Conservation (phyloP, 2,888 invertebrate species). For the Lydus trimaculatus region DNA sequence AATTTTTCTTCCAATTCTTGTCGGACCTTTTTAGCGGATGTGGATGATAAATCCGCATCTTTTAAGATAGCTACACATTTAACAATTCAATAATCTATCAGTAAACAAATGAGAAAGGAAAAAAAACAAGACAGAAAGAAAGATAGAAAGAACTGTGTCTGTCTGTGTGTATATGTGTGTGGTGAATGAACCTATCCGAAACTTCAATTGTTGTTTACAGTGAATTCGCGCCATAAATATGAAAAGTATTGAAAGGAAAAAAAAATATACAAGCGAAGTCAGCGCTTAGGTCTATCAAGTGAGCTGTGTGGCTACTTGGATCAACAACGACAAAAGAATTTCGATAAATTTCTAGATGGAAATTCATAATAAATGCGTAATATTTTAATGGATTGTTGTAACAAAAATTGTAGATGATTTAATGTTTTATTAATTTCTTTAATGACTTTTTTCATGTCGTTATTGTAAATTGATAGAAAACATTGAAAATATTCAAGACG, state of each 20-base stretch:
- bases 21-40: slow-evolving; percentile 90
- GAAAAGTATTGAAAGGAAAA: neutral
- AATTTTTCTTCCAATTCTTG: slow-evolving; percentile 84
- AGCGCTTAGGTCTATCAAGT: neutral
- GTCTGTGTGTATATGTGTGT: too few species aligned
- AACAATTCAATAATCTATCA: neutral
- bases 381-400: neutral
- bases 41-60: slow-evolving; percentile 82
- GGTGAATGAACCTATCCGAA: neutral
- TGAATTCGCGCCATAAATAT: slow-evolving; percentile 18
- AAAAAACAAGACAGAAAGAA: neutral
- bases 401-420: neutral
- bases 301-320: neutral
- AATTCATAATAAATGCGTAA: neutral
- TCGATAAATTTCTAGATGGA: neutral
- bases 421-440: neutral
- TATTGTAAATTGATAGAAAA: slow-evolving; percentile 25
- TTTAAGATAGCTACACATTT: slow-evolving; percentile 77
- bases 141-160: too few species aligned
- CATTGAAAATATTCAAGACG: slow-evolving; percentile 14
- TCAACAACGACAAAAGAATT: slow-evolving; percentile 14
- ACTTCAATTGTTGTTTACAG: slow-evolving; percentile 22
- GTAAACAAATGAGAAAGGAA: neutral
- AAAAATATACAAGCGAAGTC: neutral
- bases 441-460: neutral